Percentiles rank a stretch among this genome's conserved stretches.
These are phyloP conservation scores for Gorsachius goisagi DNA, from an alignment of 2,113 vertebrate species.

Conservation along the genomic window DNA sequence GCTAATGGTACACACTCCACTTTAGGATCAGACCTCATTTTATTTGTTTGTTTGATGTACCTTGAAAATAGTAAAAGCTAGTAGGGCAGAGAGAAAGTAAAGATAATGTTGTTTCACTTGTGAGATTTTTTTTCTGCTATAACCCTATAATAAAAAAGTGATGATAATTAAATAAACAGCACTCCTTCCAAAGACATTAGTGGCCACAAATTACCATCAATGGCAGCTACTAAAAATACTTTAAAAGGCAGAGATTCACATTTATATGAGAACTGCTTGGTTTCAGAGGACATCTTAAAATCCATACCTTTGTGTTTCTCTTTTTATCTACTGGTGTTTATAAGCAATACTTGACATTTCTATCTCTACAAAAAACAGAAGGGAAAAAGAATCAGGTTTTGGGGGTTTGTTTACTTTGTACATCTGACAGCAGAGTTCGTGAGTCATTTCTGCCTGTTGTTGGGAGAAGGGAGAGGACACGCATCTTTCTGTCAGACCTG, in stretches of 20 bases:
- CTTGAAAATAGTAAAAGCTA: conserved; percentile 27
- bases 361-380: neutral
- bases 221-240: neutral
- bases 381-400: neutral
- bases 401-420: neutral
- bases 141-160: neutral
- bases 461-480: neutral
- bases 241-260: neutral
- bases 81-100: conserved; percentile 3
- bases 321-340: neutral
- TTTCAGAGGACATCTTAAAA: conserved; percentile 9
- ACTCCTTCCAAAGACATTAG: conserved; percentile 1
- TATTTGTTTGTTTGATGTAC: conserved; percentile 50
- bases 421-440: neutral
- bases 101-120: conserved; percentile 4
- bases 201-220: neutral
- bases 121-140: neutral
- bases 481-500: fast-evolving
- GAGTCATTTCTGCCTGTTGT: neutral
- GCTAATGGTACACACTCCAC: neutral
- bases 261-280: neutral
- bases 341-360: neutral
- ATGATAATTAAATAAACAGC: conserved; percentile 37
- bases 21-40: conserved; percentile 7
- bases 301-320: neutral